These are phyloP conservation scores for Ophiodon elongatus DNA, from an alignment of 2,113 vertebrate species.

Conservation along the genomic window DNA sequence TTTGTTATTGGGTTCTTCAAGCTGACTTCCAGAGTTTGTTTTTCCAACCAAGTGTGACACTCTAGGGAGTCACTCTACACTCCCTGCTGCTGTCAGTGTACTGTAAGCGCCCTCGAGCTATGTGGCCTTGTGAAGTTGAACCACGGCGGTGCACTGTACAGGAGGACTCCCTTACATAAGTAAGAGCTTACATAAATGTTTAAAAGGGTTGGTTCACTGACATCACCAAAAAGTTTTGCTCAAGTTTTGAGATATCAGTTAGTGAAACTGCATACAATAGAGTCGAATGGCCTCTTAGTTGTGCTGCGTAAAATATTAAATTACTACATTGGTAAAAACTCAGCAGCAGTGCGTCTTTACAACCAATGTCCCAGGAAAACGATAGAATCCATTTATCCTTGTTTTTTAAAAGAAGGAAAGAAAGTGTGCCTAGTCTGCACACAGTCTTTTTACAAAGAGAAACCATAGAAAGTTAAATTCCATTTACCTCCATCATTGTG, in stretches of 20 bases:
- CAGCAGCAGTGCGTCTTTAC: background rate
- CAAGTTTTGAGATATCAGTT: background rate
- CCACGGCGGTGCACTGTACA: conserved; percentile 7
- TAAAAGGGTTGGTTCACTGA: conserved; percentile 18
- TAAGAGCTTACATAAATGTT: conserved; percentile 38
- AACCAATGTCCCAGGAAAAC: background rate
- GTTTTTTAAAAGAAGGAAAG: background rate
- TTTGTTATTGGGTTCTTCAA: conserved; percentile 35
- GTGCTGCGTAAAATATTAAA: background rate
- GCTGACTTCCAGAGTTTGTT: conserved; percentile 42
- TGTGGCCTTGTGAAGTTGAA: conserved; percentile 31
- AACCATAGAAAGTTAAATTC: background rate
- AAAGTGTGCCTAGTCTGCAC: background rate
- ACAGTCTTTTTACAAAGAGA: background rate
- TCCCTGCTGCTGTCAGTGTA: conserved; percentile 29
- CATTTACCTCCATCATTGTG: background rate
- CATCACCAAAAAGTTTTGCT: background rate
- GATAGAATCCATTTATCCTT: background rate
- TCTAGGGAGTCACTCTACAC: conserved; percentile 1
- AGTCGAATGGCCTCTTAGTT: background rate
- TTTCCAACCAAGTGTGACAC: conserved; percentile 16
- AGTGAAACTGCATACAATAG: background rate
- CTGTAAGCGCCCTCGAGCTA: conserved; percentile 28
- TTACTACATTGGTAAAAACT: background rate
- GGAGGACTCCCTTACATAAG: conserved; percentile 15